Evolutionary conservation across 2,797 vertebrate species (phyloP).

Genomic region (Lutjanus campechanus): DNA sequence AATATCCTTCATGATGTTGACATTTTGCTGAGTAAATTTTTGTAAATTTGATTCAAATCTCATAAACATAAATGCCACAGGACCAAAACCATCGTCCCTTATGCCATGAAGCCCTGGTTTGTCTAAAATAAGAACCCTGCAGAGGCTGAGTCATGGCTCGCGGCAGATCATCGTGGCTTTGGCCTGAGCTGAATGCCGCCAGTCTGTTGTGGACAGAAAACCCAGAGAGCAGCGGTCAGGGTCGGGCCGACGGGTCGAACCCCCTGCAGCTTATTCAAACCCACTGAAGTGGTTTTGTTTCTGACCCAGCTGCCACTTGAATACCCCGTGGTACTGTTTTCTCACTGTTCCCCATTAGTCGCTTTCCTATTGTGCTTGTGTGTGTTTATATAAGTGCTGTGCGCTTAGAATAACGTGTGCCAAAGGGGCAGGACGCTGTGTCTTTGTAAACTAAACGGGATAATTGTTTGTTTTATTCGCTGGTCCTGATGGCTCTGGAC

Average conservation of each 20-base stretch:
- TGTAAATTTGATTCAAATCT: background rate
- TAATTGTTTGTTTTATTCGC: constrained; percentile 39
- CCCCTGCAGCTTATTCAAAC: constrained; percentile 38
- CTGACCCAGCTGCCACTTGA: constrained; percentile 44
- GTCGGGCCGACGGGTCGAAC: background rate
- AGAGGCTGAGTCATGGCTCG: constrained; percentile 19
- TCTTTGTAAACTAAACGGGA: constrained; percentile 29
- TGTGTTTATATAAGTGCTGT: constrained; percentile 28
- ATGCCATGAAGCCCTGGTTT: background rate
- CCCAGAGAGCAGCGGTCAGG: background rate
- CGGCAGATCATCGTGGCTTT: background rate
- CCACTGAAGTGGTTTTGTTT: constrained; percentile 38
- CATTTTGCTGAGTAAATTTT: background rate
- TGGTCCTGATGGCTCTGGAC: background rate
- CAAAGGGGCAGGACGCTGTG: constrained; percentile 1
- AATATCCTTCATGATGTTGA: background rate
- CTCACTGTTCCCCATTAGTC: constrained; percentile 6
- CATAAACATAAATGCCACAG: background rate
- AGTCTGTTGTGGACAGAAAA: constrained; percentile 11
- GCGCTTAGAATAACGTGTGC: constrained; percentile 21
- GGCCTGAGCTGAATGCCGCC: constrained; percentile 20
- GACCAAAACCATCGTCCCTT: background rate
- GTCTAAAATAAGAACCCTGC: constrained; percentile 13
- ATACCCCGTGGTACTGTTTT: constrained; percentile 16
- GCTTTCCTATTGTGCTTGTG: constrained; percentile 28